Base-by-base conservation (phyloP, 2,113 vertebrate species). In the Psophia crepitans region DNA sequence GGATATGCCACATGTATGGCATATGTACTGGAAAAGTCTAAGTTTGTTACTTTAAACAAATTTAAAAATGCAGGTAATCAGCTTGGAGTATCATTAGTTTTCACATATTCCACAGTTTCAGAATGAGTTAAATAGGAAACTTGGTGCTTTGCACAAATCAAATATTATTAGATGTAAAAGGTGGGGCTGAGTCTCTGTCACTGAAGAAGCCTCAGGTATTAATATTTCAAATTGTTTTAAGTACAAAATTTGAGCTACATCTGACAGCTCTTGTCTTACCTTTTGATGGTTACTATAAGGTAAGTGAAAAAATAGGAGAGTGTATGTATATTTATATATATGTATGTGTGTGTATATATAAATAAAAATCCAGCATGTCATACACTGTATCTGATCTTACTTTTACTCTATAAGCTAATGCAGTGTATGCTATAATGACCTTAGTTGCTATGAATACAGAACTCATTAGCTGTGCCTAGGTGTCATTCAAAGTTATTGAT, bases 1-100 rank as follows among this genome's bases (percentile, higher is more conserved):
- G 21, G 2, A 15, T 41, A 46, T 23, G 8, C 12, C 2, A 10
- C 7, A 23, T 11, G 2, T 35, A 41, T 58, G 6, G 6, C 3
- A 17, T 13, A n/a, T 51, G 1, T 17, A 43, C 18, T 48, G 30
- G 41, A 63, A 89, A 88, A 73, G 56, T 23, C 1, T 3, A 48
- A 77, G 20, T 57, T 9, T 46, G 1, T 9, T 48, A 10, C 8
- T 39, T 41, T 24, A 66, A 14, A 56, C 63, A 87, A 75, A 13
- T 11, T 54, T 64, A 13, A 68, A 71, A 46, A 46, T 39, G 27
- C 13, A 60, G 35, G 14, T 66, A 44, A 12, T 65, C 56, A 51
- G 2, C 20, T 65, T 43, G 18, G 8, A 44, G 5, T 39, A 32
- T 32, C 35, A 21, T 75, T 83, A 64, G 18, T 12, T 65, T 39